Conservation (phyloP, 1,140 invertebrate species). For the Drosophila nigrodunni region DNA sequence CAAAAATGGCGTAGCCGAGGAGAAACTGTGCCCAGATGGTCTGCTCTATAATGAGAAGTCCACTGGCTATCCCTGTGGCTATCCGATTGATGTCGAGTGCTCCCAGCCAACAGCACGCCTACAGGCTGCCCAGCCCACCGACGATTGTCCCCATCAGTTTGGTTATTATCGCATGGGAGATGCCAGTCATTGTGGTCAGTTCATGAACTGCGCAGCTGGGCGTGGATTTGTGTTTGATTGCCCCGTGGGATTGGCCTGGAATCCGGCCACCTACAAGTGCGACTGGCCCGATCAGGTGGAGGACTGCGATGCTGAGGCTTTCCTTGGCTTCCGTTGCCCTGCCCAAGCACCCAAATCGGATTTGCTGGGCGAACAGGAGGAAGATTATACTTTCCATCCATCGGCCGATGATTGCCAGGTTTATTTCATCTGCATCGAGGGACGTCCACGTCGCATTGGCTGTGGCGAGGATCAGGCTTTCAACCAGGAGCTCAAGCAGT, state of each 20-base stretch:
- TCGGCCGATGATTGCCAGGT: conserved; percentile 89
- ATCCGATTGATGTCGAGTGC: conserved; percentile 93
- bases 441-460: conserved; percentile 88
- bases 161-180: conserved; percentile 92
- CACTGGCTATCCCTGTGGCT: conserved; percentile 91
- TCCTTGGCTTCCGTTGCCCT: conserved; percentile 89
- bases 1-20: conserved; percentile 89
- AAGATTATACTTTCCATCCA: conserved; percentile 86
- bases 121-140: conserved; percentile 87
- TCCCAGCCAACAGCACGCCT: conserved; percentile 87
- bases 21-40: conserved; percentile 93
- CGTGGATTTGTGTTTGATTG: conserved; percentile 85
- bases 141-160: conserved; percentile 93
- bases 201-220: conserved; percentile 94
- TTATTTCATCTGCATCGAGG: conserved; percentile 93
- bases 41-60: conserved; percentile 92
- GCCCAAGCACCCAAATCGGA: conserved; percentile 84
- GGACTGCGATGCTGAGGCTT: conserved; percentile 91
- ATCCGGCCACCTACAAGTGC: conserved; percentile 90
- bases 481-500: conserved; percentile 90
- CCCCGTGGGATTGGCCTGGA: conserved; percentile 94
- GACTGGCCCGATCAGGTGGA: conserved; percentile 94
- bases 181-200: conserved; percentile 90
- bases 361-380: conserved; percentile 76
- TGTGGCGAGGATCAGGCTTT: conserved; percentile 93